Percentiles rank a stretch among this genome's conserved stretches.
phyloP scores from a whole-genome alignment of 2,888 invertebrate genomes.

The Alcis repandata region DNA sequence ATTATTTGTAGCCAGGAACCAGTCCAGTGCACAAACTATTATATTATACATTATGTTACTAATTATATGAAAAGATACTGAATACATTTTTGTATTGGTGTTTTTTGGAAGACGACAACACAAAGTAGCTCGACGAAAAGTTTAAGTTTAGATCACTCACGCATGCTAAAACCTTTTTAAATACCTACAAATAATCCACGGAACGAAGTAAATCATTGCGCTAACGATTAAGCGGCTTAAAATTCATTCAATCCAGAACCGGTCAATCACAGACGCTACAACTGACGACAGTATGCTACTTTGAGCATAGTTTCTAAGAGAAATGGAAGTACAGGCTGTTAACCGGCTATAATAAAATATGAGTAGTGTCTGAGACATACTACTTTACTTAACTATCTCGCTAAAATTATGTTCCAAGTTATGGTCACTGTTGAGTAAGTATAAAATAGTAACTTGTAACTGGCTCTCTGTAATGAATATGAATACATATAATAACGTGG shows the following conservation, averaged over 20 bases:
- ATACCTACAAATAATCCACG: too few species aligned
- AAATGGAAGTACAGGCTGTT: too few species aligned
- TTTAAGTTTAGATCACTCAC: not conserved
- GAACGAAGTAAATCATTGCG: too few species aligned
- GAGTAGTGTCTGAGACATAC: too few species aligned
- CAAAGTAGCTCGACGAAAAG: not conserved
- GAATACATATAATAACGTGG: not conserved
- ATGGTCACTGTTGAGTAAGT: not conserved
- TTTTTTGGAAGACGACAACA: not conserved
- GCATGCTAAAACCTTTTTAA: too few species aligned
- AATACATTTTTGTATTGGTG: not conserved
- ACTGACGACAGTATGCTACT: too few species aligned
- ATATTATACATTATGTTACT: not conserved
- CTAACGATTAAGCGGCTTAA: too few species aligned
- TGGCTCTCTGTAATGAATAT: not conserved
- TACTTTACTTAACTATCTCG: not conserved
- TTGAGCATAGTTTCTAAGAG: too few species aligned
- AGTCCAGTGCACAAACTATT: not conserved
- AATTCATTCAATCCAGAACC: too few species aligned
- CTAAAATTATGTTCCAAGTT: not conserved
- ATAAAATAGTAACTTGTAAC: slow-evolving; percentile 2
- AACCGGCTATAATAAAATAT: too few species aligned
- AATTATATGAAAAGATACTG: too few species aligned
- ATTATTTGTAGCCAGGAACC: not conserved
- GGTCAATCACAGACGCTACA: too few species aligned